phyloP scores from a whole-genome alignment of 2,113 vertebrate species.

The Calonectris borealis region DNA sequence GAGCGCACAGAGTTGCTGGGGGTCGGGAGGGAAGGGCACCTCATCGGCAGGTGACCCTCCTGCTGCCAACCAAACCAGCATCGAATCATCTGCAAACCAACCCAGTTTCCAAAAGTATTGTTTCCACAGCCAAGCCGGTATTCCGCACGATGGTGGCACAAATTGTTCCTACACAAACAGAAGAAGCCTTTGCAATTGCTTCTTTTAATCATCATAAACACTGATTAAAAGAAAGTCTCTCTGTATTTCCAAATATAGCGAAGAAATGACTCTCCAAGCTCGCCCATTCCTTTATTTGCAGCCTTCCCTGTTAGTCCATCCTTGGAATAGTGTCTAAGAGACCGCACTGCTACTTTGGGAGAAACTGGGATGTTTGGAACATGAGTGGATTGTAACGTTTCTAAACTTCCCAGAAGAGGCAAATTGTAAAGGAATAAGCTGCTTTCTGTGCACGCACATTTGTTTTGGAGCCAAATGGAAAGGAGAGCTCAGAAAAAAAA shows the following conservation, averaged over 20 bases:
- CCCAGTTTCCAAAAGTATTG: neutral
- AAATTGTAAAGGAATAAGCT: neutral
- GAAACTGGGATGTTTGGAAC: conserved; percentile 18
- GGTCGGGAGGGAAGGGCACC: neutral
- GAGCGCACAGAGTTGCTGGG: fast-evolving
- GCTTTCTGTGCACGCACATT: conserved; percentile 4
- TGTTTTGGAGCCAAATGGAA: conserved; percentile 41
- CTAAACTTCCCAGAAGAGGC: conserved; percentile 41
- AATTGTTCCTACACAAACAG: neutral
- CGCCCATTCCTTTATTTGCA: neutral
- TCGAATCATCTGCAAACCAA: neutral
- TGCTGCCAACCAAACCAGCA: neutral
- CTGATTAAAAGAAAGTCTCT: neutral
- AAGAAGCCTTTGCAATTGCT: neutral
- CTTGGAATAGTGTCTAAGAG: neutral
- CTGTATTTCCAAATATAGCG: neutral
- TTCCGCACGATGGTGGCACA: neutral
- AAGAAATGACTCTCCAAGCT: neutral
- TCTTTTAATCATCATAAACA: neutral
- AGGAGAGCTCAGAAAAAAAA: conserved; percentile 21
- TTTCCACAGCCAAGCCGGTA: neutral
- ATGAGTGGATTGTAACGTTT: neutral
- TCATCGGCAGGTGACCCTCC: neutral
- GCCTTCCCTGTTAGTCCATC: neutral
- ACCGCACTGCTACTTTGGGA: neutral